Evolutionary conservation across 1,140 invertebrate species (phyloP).

Genomic region (Zaprionus camerounensis): DNA sequence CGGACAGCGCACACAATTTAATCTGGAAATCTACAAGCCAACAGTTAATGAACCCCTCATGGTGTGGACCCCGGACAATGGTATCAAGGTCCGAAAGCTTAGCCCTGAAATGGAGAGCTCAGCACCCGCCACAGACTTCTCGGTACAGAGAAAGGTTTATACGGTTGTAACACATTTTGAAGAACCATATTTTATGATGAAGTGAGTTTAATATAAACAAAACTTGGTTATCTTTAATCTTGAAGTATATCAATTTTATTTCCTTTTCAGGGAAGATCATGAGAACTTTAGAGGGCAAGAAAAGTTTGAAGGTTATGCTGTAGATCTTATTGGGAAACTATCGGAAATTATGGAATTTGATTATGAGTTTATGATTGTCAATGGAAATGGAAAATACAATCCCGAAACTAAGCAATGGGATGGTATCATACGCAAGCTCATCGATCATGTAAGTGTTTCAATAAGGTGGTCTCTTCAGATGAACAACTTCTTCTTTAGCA

Average conservation of each 20-base stretch:
- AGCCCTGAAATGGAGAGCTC: constrained; percentile 47
- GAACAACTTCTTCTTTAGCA: constrained; percentile 85
- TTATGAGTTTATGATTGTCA: constrained; percentile 89
- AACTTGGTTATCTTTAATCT: not conserved
- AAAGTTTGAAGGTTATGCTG: constrained; percentile 90
- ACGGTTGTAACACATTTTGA: constrained; percentile 74
- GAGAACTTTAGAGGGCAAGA: constrained; percentile 84
- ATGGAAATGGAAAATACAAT: constrained; percentile 89
- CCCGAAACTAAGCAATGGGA: constrained; percentile 90
- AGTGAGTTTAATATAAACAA: constrained; percentile 31
- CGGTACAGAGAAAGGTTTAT: constrained; percentile 58
- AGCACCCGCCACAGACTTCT: constrained; percentile 63
- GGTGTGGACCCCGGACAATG: constrained; percentile 70
- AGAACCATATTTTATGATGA: constrained; percentile 82
- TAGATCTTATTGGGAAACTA: constrained; percentile 90
- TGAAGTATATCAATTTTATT: not conserved
- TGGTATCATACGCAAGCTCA: constrained; percentile 92
- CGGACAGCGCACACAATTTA: constrained; percentile 90
- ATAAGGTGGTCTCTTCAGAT: not conserved
- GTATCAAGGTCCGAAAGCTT: constrained; percentile 47
- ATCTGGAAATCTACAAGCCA: constrained; percentile 89
- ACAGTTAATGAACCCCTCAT: constrained; percentile 75
- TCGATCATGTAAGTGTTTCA: constrained; percentile 88
- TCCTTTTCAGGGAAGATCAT: constrained; percentile 53
- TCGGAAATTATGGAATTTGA: constrained; percentile 89